These are phyloP conservation scores for Podarcis muralis DNA, from an alignment of 2,113 vertebrate genomes.

Conservation along the genomic window DNA sequence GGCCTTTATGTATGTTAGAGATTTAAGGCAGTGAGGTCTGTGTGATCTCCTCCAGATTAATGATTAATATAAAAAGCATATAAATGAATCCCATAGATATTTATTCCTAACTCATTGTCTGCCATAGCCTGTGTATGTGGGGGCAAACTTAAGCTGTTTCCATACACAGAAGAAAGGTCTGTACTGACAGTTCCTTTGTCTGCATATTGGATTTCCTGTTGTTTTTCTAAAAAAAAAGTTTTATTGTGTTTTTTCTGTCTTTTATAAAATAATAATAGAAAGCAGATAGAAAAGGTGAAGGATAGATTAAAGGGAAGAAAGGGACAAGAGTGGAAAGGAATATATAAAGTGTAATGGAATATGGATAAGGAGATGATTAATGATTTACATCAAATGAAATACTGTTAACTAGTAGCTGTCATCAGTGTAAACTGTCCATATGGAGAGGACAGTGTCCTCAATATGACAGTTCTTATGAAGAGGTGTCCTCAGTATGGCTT, in stretches of 20 bases:
- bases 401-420: not conserved
- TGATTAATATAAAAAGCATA: slow-evolving; percentile 66
- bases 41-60: slow-evolving; percentile 70
- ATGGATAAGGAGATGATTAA: not conserved
- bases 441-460: not conserved
- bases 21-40: slow-evolving; percentile 70
- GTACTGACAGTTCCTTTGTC: not conserved
- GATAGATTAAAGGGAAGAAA: not conserved
- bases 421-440: not conserved
- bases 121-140: not conserved
- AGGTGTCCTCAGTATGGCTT: not conserved
- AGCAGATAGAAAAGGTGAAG: not conserved
- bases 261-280: not conserved
- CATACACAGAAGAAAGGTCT: not conserved
- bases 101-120: slow-evolving; percentile 5
- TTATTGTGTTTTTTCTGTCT: not conserved
- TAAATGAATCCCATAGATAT: slow-evolving; percentile 58
- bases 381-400: not conserved
- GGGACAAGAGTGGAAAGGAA: not conserved
- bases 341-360: not conserved
- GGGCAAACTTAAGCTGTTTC: slow-evolving; percentile 20
- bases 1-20: slow-evolving; percentile 62
- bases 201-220: not conserved
- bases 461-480: not conserved
- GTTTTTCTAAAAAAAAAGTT: not conserved